Evolutionary conservation across 2,113 vertebrate species (phyloP).

Genomic region (Nesoenas mayeri): DNA sequence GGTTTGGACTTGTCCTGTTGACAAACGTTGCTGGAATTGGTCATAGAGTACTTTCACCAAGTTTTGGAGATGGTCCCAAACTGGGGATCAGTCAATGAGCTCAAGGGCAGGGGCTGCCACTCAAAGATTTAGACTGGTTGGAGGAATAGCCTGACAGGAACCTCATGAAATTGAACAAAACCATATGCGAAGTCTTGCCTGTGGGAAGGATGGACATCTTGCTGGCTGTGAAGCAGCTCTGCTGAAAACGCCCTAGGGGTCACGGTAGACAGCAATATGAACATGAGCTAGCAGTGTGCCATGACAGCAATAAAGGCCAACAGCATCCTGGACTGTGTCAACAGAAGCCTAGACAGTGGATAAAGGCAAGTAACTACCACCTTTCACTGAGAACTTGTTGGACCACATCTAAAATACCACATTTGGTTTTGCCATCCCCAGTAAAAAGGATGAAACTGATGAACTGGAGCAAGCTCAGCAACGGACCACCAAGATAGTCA

Average conservation of each 20-base stretch:
- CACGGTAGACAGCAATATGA: not conserved
- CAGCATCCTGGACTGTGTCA: not conserved
- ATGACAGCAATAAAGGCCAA: not conserved
- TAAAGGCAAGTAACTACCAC: not conserved
- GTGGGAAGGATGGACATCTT: not conserved
- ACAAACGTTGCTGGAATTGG: not conserved
- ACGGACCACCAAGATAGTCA: not conserved
- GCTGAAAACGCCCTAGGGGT: not conserved
- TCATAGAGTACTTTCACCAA: not conserved
- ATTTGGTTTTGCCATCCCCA: not conserved
- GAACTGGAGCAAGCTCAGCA: not conserved
- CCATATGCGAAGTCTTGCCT: not conserved
- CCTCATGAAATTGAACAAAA: not conserved
- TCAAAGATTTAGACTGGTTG: not conserved
- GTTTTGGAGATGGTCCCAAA: not conserved
- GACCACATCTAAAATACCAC: not conserved
- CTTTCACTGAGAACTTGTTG: not conserved
- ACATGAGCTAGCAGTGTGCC: not conserved
- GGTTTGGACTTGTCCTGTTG: not conserved
- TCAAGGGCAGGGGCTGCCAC: not conserved
- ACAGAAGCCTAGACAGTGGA: not conserved
- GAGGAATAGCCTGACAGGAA: not conserved
- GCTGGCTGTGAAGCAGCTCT: not conserved
- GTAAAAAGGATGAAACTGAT: not conserved
- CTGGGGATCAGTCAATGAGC: not conserved